Evolutionary conservation across 2,888 invertebrate species (phyloP), one percentile per base, ranked within the genome.

Genomic region (Trissoscelio sp.): DNA sequence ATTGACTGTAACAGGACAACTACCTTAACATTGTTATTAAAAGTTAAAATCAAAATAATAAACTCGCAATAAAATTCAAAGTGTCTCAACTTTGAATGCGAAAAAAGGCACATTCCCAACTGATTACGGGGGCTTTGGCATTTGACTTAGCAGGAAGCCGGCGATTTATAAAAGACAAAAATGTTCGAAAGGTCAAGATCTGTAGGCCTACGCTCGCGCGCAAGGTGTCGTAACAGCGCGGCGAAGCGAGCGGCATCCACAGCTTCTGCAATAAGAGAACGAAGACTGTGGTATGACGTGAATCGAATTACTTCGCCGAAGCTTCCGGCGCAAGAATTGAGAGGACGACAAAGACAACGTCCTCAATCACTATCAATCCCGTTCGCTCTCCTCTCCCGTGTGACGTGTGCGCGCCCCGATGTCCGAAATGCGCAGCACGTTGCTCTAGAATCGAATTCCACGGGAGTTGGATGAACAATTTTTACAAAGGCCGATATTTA

Each of bases 111-210:
- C 66, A 74, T 74, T 74, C 64, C 51, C 28, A 34, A 67, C 46
- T 58, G 60, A 67, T 77, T 60, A 67, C 75, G 58, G 28, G 67
- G 51, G 31, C 75, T 69, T 62, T 46, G 69, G 69, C 62, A 69
- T 62, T 77, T 69, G 46, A 69, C 69, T 69, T 62, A 67, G 69
- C 69, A 67, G 75, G 58, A 75, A 75, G 69, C 42, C 44, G 39
- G 70, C 42, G 72, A 73, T 79, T 79, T 73, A 67, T 72, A 67
- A 67, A 67, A 72, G 51, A 79, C 72, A 79, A 80, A 74, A 80
- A 70, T 80, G 70, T 69, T 64, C 72, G 66, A 75, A 75, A 81
- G 80, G 70, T 81, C 75, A 75, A 75, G 80, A 75, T 81, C 80
- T 81, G 62, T 42, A 31, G 74, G 51, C 80, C 70, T 80, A 46